Evolutionary conservation across 1,140 invertebrate genomes (phyloP).

Genomic region (Aethina tumida): DNA sequence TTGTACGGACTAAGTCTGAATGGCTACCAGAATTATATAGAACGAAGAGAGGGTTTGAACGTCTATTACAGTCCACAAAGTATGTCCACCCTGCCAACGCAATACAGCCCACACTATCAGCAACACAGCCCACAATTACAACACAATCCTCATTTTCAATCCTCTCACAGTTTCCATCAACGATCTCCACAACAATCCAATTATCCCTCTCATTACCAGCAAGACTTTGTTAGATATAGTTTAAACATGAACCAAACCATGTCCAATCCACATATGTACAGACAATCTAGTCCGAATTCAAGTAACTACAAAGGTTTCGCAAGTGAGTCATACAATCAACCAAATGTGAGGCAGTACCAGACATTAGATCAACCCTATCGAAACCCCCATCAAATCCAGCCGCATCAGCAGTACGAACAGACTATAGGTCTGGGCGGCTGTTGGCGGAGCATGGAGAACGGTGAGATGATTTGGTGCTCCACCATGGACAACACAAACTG

Average conservation of each 20-base stretch:
- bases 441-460: slow-evolving; percentile 32
- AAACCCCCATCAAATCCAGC: slow-evolving; percentile 30
- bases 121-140: slow-evolving; percentile 13
- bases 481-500: slow-evolving; percentile 17
- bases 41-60: too few species aligned
- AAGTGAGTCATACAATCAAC: too few species aligned
- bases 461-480: slow-evolving; percentile 34
- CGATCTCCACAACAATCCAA: slow-evolving; percentile 10
- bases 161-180: slow-evolving; percentile 5
- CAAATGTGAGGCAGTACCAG: too few species aligned
- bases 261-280: too few species aligned
- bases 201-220: background rate
- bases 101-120: slow-evolving; percentile 6
- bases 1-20: slow-evolving; percentile 27
- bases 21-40: slow-evolving; percentile 28
- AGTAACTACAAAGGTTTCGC: too few species aligned
- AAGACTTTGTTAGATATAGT: too few species aligned
- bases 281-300: slow-evolving; percentile 25
- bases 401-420: slow-evolving; percentile 36
- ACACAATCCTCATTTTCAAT: slow-evolving; percentile 9
- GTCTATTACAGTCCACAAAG: slow-evolving; percentile 7
- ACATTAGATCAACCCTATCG: too few species aligned
- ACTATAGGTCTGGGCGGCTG: slow-evolving; percentile 31
- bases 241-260: too few species aligned
- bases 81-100: slow-evolving; percentile 1